Percentiles rank a stretch among this genome's conserved stretches.
phyloP scores from a whole-genome alignment of 2,113 vertebrate genomes.

The Scophthalmus maximus region DNA sequence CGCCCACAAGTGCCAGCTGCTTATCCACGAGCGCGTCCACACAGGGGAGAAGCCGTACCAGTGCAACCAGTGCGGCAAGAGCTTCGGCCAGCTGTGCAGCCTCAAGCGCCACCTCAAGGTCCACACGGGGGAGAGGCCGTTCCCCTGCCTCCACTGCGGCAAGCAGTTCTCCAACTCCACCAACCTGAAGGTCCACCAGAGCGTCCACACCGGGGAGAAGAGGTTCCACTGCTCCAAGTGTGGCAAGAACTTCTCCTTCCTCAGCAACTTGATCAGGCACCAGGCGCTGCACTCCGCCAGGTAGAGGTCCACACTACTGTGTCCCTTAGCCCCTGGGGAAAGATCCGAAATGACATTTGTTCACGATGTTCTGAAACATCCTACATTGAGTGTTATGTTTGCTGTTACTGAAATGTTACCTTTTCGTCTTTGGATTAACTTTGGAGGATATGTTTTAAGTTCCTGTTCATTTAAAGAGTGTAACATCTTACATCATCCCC shows the following conservation, averaged over 20 bases:
- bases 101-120: conserved; percentile 71
- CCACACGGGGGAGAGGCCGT: conserved; percentile 66
- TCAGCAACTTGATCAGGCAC: conserved; percentile 67
- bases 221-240: conserved; percentile 66
- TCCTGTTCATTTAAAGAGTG: background rate
- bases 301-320: conserved; percentile 16
- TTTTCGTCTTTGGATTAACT: too few relatives aligned
- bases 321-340: background rate
- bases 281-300: conserved; percentile 54
- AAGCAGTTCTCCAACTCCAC: conserved; percentile 67
- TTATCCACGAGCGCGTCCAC: conserved; percentile 57
- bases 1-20: conserved; percentile 56
- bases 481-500: too few relatives aligned
- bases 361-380: background rate
- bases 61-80: conserved; percentile 64
- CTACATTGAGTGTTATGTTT: background rate
- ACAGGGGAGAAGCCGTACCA: conserved; percentile 60
- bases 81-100: conserved; percentile 60
- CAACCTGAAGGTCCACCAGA: conserved; percentile 73
- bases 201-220: conserved; percentile 67
- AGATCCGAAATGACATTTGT: background rate
- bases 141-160: conserved; percentile 64
- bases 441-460: conserved; percentile 1
- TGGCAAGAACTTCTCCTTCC: conserved; percentile 69
- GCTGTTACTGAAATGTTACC: too few relatives aligned